Evolutionary conservation across 2,888 invertebrate genomes (phyloP), one percentile per base, ranked within the genome.

Genomic region (Pristionchus fissidentatus): DNA sequence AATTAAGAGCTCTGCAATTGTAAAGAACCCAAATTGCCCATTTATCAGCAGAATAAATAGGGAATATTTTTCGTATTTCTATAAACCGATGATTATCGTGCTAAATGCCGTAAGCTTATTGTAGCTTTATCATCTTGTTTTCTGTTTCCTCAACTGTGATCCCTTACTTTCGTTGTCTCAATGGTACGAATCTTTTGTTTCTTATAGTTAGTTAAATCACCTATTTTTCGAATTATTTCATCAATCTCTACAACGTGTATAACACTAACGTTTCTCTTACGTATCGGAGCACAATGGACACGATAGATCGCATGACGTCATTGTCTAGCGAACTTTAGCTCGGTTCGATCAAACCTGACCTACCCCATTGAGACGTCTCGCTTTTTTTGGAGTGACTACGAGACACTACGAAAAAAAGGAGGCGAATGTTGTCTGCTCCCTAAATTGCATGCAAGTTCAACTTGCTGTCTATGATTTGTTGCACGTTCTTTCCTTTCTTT

Each of bases 241-340:
- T 55, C 55, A 8, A 5, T 22, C n/a, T 19, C 22, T 41, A 66
- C 19, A 8, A 22, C 35, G 15, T 22, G 10, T n/a, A 22, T 41
- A 29, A 22, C 29, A 35, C 66, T 66, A 19, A 66, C 66, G 22
- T 19, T 41, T 66, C 66, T 1, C 66, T 32, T 38, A 41, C 66
- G 66, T 38, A 66, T 66, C 66, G 66, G 22, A 66, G 66, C 66
- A 66, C 66, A 66, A 66, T 15, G n/a, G n/a, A 22, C 1, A 5
- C 32, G 38, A 38, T 35, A 38, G 66, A 66, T 19, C 3, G 22
- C 4, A 15, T 32, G n/a, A 19, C 1, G 8, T 19, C 3, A 22
- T 0, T 35, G 38, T 15, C 22, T 5, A 26, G 35, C 13, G 57
- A 57, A 57, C 29, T 26, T 26, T 10, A 57, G n/a, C 5, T 10